phyloP scores from a whole-genome alignment of 2,888 invertebrate genomes.

The Clivina fossor region DNA sequence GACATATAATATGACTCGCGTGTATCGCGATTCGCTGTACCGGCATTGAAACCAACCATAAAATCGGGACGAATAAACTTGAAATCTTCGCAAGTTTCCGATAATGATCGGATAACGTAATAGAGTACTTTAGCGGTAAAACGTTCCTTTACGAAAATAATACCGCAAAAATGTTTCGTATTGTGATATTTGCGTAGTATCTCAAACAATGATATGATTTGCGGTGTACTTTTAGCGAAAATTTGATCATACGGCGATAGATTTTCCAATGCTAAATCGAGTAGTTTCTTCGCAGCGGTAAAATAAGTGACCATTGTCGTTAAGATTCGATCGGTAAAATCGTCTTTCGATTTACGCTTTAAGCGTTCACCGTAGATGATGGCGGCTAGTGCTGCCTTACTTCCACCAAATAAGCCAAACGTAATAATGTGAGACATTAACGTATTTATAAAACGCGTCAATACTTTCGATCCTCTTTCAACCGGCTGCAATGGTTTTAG shows the following conservation, averaged over 20 bases:
- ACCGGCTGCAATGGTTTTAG: no score
- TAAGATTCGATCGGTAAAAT: conserved; percentile 46
- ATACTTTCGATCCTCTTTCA: conserved; percentile 42
- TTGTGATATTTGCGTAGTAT: conserved; percentile 59
- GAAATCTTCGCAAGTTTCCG: conserved; percentile 55
- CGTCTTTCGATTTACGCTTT: conserved; percentile 56
- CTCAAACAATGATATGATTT: conserved; percentile 63
- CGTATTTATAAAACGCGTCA: conserved; percentile 46
- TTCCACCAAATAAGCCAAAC: conserved; percentile 62
- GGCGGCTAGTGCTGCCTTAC: conserved; percentile 60
- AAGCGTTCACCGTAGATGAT: conserved; percentile 65
- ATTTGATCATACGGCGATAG: conserved; percentile 55
- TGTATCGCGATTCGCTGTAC: conserved; percentile 58
- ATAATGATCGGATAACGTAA: conserved; percentile 63
- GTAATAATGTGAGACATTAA: conserved; percentile 54
- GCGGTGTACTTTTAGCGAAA: conserved; percentile 63
- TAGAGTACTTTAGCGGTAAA: conserved; percentile 76
- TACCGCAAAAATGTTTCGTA: conserved; percentile 66
- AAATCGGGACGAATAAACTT: conserved; percentile 68
- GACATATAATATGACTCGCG: conserved; percentile 54
- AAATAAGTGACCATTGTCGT: conserved; percentile 52
- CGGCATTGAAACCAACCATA: conserved; percentile 67
- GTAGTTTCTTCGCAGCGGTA: conserved; percentile 55
- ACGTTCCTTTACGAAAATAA: conserved; percentile 73
- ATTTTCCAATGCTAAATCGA: conserved; percentile 57